Base-by-base conservation (phyloP, 2,888 invertebrate genomes). In the Lacanobia oleracea region DNA sequence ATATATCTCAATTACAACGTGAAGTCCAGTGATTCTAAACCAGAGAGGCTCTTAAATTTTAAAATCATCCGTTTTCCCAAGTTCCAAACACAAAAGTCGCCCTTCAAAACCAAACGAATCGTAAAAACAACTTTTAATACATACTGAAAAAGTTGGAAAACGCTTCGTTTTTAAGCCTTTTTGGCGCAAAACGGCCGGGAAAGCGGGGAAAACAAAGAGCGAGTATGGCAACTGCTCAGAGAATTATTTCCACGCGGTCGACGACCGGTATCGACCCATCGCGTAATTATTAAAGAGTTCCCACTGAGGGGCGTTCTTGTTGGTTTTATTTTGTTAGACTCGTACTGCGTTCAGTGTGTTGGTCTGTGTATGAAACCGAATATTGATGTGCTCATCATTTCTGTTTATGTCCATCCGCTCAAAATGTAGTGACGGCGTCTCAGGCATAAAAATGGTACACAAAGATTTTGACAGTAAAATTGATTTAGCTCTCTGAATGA, bases 221-320 rank as follows among this genome's bases (percentile, higher is more conserved):
- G 33, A 51, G 69, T 70, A 57, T n/a, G 69, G 77, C 78, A 75
- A 72, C 79, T 74, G 77, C 75, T 73, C 76, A 67, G 83, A 78
- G 81, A 86, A 87, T 84, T 82, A 83, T 86, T 85, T 83, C 83
- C 83, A 81, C 75, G 74, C 81, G 87, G 85, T 85, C 85, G 85
- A 64, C 83, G 77, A 78, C 80, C 75, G 66, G 33, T 82, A 91
- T 91, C 87, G 90, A 90, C 83, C 87, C 81, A 75, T 80, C 81
- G 84, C 86, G 86, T 87, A 88, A 90, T 90, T 89, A 89, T 89
- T 90, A 87, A 89, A 88, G 84, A 87, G 83, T 81, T 81, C 68
- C 60, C 68, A 59, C 72, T 56, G 79, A 75, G 75, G 61, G 62
- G 57, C 45, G 67, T 51, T 74, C 62, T 64, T 54, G 45, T 45